Percentiles rank a stretch among this genome's conserved stretches.
phyloP scores from a whole-genome alignment of 2,113 vertebrate species.

The Daphoenositta chrysoptera region DNA sequence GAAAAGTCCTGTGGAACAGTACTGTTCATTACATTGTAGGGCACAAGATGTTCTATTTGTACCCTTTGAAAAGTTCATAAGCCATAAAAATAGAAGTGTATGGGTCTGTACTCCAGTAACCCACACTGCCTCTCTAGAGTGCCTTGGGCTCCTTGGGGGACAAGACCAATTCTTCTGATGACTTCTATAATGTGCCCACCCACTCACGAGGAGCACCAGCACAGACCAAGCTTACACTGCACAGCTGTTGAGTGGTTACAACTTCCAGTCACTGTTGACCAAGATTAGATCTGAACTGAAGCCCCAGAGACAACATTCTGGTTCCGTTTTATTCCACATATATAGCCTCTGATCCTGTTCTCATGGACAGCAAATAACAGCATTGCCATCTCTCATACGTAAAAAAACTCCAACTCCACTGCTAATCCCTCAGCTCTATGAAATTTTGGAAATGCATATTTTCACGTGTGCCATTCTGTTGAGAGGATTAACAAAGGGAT shows the following conservation, averaged over 20 bases:
- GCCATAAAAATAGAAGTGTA: background rate
- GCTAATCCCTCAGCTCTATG: background rate
- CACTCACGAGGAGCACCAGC: rapidly evolving
- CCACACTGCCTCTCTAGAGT: background rate
- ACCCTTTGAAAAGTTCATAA: background rate
- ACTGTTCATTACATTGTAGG: background rate
- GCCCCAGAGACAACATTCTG: background rate
- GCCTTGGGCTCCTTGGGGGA: background rate
- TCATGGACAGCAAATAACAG: background rate
- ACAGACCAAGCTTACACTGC: background rate
- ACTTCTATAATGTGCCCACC: background rate
- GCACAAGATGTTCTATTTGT: background rate
- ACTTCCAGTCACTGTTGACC: background rate
- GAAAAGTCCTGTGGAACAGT: background rate
- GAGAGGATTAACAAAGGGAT: background rate
- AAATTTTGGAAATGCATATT: background rate
- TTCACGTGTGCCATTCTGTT: background rate
- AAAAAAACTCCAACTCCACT: background rate
- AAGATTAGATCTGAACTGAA: background rate
- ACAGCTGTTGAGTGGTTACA: background rate
- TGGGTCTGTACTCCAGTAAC: background rate
- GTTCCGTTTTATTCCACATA: background rate
- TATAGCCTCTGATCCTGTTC: background rate
- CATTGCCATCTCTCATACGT: background rate
- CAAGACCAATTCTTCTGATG: background rate